Evolutionary conservation across 2,888 invertebrate genomes (phyloP).

Genomic region (Lochmaea capreae): DNA sequence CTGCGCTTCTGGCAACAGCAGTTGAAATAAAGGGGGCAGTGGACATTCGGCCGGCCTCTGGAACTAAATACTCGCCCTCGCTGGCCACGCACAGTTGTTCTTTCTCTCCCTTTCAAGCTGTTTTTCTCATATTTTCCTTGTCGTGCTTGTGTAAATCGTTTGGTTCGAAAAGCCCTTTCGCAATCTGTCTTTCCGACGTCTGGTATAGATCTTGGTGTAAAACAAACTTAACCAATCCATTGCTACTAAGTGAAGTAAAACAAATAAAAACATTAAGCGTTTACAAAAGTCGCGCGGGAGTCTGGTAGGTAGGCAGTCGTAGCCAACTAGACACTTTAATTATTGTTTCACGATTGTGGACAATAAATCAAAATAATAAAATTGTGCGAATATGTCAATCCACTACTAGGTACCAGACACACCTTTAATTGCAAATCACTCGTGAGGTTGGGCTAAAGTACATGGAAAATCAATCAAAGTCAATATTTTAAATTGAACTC

Average conservation of each 20-base stretch:
- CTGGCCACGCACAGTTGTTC: no score
- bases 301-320: slow-evolving; percentile 31
- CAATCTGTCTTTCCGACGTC: not conserved
- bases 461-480: slow-evolving; percentile 8
- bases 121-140: no score
- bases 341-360: slow-evolving; percentile 41
- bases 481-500: not conserved
- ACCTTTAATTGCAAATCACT: slow-evolving; percentile 28
- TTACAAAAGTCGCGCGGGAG: slow-evolving; percentile 26
- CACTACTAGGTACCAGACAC: slow-evolving; percentile 12
- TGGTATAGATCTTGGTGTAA: slow-evolving; percentile 6
- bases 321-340: slow-evolving; percentile 27
- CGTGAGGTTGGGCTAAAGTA: slow-evolving; percentile 15
- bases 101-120: no score
- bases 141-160: no score
- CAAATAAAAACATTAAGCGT: slow-evolving; percentile 25
- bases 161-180: no score
- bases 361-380: slow-evolving; percentile 43
- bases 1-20: no score
- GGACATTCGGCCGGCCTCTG: no score
- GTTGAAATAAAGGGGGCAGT: no score
- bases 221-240: slow-evolving; percentile 6
- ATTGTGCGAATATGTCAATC: slow-evolving; percentile 30
- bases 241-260: slow-evolving; percentile 21
- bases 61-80: no score